These are phyloP conservation scores for Bos javanicus DNA, from an alignment of 2,113 vertebrate genomes.

Conservation along the genomic window DNA sequence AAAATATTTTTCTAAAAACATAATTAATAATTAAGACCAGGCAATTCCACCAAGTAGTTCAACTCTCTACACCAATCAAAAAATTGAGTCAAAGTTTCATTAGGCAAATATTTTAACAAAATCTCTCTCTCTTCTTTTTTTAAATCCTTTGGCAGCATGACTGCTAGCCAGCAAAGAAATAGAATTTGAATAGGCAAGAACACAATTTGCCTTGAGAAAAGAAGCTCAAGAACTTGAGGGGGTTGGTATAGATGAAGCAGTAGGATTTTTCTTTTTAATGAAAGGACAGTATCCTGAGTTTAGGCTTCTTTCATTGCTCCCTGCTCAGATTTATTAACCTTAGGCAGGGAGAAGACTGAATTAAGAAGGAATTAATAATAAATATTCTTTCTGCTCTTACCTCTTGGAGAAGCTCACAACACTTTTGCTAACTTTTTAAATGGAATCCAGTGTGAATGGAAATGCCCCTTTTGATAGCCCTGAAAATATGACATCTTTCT, in stretches of 20 bases:
- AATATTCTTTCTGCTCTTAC: neutral
- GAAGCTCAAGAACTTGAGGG: neutral
- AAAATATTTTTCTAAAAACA: conserved; percentile 54
- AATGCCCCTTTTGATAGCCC: conserved; percentile 1
- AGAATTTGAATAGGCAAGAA: neutral
- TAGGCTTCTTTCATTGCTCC: neutral
- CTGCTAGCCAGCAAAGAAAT: neutral
- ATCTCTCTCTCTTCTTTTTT: neutral
- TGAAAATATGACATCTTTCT: neutral
- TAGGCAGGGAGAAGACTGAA: neutral
- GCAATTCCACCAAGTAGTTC: conserved; percentile 12
- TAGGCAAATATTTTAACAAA: neutral
- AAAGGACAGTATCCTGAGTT: neutral
- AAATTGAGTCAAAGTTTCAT: neutral
- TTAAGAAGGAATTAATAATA: neutral
- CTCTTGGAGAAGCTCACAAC: neutral
- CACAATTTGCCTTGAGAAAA: neutral
- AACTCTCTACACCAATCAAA: neutral
- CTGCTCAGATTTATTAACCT: conserved; percentile 1
- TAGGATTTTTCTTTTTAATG: neutral
- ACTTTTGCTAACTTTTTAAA: conserved; percentile 22
- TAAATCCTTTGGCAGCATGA: neutral
- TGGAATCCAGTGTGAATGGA: neutral
- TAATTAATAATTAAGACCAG: conserved; percentile 36
- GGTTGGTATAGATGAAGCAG: neutral